Evolutionary conservation across 2,888 invertebrate species (phyloP), one percentile per base, ranked within the genome.

Genomic region (Hipparchia sbordonii): DNA sequence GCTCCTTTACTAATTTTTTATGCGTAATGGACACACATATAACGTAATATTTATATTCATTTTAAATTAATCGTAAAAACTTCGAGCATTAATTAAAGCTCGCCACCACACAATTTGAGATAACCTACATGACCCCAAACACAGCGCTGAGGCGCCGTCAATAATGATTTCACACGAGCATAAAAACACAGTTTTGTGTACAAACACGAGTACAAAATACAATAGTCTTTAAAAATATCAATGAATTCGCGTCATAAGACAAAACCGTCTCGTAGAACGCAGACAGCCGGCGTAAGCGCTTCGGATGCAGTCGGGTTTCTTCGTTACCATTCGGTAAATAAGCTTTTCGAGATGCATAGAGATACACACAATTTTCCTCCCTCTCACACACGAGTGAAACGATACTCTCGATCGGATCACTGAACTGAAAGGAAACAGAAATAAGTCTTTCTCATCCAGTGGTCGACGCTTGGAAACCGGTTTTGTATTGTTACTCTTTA

Each of bases 361-460:
- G 72, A 82, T 81, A 83, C 82, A 82, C 72, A 81, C 80, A 77
- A 72, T 78, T 76, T 75, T 75, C 8, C 82, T 79, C 33, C 89
- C 85, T 89, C 86, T 12, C 78, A 76, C 76, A 69, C 76, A 75
- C 70, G 73, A 77, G 77, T 75, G 80, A 79, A 78, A 78, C 82
- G 84, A 85, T 82, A 84, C 84, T 82, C 81, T 82, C 84, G 86
- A 88, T 88, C 87, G 87, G 91, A 92, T 90, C 90, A 89, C 83
- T 90, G 91, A 92, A 92, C 90, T 85, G 87, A 88, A 92, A 90
- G 89, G 90, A 88, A 90, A 91, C 90, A 90, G 85, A 88, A 79
- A 79, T 79, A 87, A 87, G 82, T 83, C 86, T 85, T 80, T 87
- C 85, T 88, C 88, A 85, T 87, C 87, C 88, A 87, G 85, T 85